Conservation (phyloP, 2,113 vertebrate genomes). For the Leiothrix lutea region DNA sequence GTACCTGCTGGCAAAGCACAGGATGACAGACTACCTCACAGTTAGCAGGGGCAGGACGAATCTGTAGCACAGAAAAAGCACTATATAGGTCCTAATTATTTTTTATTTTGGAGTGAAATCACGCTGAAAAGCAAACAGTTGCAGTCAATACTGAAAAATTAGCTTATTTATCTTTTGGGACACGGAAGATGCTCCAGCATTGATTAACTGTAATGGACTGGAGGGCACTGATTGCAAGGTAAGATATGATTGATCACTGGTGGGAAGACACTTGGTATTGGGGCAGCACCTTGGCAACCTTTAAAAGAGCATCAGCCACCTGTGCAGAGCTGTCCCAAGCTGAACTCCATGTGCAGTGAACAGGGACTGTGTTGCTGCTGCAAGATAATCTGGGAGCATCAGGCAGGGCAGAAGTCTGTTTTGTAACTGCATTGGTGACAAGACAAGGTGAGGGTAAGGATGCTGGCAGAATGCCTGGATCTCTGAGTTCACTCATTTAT, state of each 20-base stretch:
- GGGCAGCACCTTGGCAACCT: not conserved
- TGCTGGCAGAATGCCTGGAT: not conserved
- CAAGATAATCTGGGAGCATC: not conserved
- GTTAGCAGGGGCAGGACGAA: not conserved
- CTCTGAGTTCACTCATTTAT: not conserved
- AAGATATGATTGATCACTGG: not conserved
- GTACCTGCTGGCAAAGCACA: not conserved
- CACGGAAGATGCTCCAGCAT: not conserved
- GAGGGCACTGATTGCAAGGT: constrained; percentile 6
- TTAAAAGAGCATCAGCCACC: not conserved
- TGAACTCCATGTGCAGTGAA: not conserved
- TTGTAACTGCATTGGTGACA: not conserved
- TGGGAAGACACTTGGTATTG: not conserved
- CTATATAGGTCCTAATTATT: not conserved
- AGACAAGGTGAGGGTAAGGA: not conserved
- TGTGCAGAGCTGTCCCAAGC: not conserved
- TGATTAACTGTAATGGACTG: constrained; percentile 14
- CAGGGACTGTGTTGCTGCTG: not conserved
- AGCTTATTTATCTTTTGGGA: constrained; percentile 19
- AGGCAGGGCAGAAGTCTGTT: not conserved
- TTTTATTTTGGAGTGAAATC: constrained; percentile 22
- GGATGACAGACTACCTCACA: not conserved
- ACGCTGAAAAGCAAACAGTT: not conserved
- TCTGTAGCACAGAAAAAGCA: not conserved
- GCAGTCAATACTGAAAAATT: not conserved